Conservation (phyloP, 2,113 vertebrate genomes). For the Nannospalax galili region DNA sequence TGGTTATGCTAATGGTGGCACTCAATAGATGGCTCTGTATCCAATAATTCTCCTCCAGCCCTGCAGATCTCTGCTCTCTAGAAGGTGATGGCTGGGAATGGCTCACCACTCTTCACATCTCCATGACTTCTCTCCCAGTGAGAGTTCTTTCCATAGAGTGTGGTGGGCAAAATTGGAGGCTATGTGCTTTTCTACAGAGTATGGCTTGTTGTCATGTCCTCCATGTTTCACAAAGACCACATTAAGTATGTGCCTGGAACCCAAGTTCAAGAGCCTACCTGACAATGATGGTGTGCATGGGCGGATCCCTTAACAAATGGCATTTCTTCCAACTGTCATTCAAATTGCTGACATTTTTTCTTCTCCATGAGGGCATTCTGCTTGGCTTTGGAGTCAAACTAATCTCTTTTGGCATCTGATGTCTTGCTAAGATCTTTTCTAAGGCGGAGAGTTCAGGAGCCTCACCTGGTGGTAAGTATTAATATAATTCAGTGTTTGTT, state of each 20-base stretch:
- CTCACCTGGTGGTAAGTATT: slow-evolving; percentile 64
- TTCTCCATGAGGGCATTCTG: slow-evolving; percentile 63
- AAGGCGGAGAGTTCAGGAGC: slow-evolving; percentile 71
- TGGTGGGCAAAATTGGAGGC: neutral
- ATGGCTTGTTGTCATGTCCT: neutral
- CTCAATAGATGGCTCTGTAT: neutral
- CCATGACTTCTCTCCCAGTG: neutral
- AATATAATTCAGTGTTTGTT: neutral
- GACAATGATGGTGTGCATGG: slow-evolving; percentile 43
- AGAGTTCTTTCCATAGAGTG: no score
- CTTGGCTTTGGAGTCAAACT: slow-evolving; percentile 74
- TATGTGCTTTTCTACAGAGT: neutral
- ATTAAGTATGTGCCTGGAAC: neutral
- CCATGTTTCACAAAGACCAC: neutral
- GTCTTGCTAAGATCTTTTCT: slow-evolving; percentile 80
- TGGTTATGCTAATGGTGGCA: no score
- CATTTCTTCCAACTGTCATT: slow-evolving; percentile 36
- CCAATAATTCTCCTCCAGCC: neutral
- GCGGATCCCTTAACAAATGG: neutral
- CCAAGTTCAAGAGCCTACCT: slow-evolving; percentile 48
- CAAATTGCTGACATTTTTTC: slow-evolving; percentile 36
- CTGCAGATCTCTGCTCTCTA: neutral
- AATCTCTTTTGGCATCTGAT: slow-evolving; percentile 74
- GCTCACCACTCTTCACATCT: neutral
- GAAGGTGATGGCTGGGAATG: neutral